Evolutionary conservation across 35 echinoderm and acorn worm genomes (phyloP).

Genomic region (Nesometra sesokonis): DNA sequence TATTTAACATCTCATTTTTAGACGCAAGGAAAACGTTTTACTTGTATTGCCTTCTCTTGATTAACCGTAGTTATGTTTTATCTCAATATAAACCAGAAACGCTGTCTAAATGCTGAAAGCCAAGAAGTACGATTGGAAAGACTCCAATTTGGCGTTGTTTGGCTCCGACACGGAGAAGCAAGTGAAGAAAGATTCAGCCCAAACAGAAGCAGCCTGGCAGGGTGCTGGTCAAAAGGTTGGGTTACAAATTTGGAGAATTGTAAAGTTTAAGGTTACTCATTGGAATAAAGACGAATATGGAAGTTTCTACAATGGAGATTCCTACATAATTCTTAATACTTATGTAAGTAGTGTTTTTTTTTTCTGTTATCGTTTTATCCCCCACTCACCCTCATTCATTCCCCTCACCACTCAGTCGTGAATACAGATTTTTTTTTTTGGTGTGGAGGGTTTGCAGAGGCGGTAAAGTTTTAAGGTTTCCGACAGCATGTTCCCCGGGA

Average conservation of each 20-base stretch:
- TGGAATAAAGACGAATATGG: constrained; percentile 85
- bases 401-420: too few species aligned
- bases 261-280: constrained; percentile 73
- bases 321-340: constrained; percentile 89
- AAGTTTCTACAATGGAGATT: constrained; percentile 76
- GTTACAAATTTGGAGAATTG: constrained; percentile 61
- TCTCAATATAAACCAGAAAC: too few species aligned
- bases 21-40: too few species aligned
- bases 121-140: constrained; percentile 79
- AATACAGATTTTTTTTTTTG: too few species aligned
- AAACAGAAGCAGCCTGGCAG: constrained; percentile 57
- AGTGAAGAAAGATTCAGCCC: constrained; percentile 53
- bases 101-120: constrained; percentile 24
- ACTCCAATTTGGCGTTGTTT: constrained; percentile 66
- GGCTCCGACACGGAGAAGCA: constrained; percentile 60
- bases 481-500: too few species aligned
- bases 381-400: too few species aligned
- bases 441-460: too few species aligned
- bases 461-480: too few species aligned
- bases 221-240: constrained; percentile 37
- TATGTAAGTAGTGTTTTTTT: constrained; percentile 87
- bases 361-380: too few species aligned
- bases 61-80: too few species aligned
- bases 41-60: too few species aligned
- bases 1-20: too few species aligned